A percentile compares a stretch with the other conserved stretches of the same genome.
These are phyloP conservation scores for Anguilla rostrata DNA, from an alignment of 2,113 vertebrate genomes.

Conservation along the genomic window DNA sequence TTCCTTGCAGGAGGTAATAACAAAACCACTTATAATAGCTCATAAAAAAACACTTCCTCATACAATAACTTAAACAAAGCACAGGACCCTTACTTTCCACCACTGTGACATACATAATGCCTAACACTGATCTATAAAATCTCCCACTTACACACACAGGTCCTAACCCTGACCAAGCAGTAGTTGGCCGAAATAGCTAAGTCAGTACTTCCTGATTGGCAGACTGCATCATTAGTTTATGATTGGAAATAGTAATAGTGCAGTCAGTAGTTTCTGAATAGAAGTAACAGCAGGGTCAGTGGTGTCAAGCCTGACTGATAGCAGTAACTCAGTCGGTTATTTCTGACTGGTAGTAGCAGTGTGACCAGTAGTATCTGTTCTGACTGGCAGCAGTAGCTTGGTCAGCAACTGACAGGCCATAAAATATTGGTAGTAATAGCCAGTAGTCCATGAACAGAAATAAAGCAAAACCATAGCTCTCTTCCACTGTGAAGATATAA, in stretches of 20 bases:
- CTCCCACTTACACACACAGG: neutral
- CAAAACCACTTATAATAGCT: neutral
- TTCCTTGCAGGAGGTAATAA: neutral
- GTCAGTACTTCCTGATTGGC: too few relatives aligned
- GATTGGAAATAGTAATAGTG: too few relatives aligned
- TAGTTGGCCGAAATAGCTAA: neutral
- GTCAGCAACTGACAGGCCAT: too few relatives aligned
- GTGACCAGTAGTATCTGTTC: neutral
- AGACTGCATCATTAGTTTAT: too few relatives aligned
- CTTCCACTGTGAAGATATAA: neutral
- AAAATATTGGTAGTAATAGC: neutral
- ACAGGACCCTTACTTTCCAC: neutral
- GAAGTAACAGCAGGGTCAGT: too few relatives aligned
- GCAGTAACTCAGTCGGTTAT: too few relatives aligned
- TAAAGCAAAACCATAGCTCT: neutral
- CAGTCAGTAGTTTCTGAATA: too few relatives aligned
- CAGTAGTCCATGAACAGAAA: neutral
- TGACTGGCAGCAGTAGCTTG: neutral
- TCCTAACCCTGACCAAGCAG: neutral
- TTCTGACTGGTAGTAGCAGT: neutral
- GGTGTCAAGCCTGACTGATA: too few relatives aligned
- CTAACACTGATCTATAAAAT: neutral
- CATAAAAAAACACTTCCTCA: neutral
- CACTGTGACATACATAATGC: neutral
- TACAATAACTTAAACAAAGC: neutral